A percentile compares a stretch with the other conserved stretches of the same genome.
Conservation (phyloP, 2,888 invertebrate species). For the Oligia fasciuncula region DNA sequence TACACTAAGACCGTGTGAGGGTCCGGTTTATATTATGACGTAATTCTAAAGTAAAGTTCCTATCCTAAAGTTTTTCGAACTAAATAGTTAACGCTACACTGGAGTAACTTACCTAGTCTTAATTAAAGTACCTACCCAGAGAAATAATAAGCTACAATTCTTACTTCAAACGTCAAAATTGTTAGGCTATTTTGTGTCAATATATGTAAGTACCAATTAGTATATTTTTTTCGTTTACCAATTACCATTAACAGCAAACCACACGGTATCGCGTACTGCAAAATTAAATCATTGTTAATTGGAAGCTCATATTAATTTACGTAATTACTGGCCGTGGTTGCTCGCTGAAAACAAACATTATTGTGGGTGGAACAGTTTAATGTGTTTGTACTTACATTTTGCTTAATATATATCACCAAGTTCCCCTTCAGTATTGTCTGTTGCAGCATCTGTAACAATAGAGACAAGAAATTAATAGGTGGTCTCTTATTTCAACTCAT, state of each 20-base stretch:
- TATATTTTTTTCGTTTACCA: background rate
- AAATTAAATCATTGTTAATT: constrained; percentile 54
- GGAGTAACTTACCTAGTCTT: background rate
- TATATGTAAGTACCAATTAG: constrained; percentile 10
- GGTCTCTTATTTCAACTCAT: background rate
- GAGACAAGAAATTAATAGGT: constrained; percentile 24
- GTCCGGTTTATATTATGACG: background rate
- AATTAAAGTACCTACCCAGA: background rate
- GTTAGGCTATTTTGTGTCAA: background rate
- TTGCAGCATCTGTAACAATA: constrained; percentile 86
- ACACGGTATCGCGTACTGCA: constrained; percentile 37
- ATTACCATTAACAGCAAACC: constrained; percentile 38
- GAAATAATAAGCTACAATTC: background rate
- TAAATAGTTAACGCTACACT: background rate
- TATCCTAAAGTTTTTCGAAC: background rate
- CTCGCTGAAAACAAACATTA: constrained; percentile 37
- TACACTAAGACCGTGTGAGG: background rate
- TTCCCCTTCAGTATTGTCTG: constrained; percentile 80
- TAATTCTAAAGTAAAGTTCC: background rate
- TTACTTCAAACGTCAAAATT: background rate
- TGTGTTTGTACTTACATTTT: constrained; percentile 82
- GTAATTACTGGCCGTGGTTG: constrained; percentile 28
- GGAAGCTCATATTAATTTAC: constrained; percentile 45
- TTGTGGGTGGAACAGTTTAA: constrained; percentile 13
- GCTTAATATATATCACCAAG: constrained; percentile 81